Evolutionary conservation across 2,888 invertebrate genomes (phyloP).

Genomic region (Scaptomyza cyrtandrae): DNA sequence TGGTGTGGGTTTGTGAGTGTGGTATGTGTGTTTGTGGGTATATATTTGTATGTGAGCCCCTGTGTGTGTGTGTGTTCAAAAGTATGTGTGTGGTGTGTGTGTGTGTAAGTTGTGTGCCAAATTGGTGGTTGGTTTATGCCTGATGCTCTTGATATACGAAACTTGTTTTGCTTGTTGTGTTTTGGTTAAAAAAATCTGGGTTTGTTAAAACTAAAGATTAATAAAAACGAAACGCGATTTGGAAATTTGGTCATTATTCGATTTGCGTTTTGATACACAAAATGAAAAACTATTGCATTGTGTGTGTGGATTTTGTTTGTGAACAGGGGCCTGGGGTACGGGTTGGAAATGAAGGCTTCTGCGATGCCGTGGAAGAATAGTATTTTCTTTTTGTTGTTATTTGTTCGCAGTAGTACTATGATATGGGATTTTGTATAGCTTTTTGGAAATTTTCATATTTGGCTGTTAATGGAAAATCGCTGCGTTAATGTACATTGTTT

Average conservation of each 20-base stretch:
- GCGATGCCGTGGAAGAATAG: slow-evolving; percentile 82
- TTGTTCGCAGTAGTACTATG: slow-evolving; percentile 49
- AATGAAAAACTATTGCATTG: slow-evolving; percentile 82
- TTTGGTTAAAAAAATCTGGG: slow-evolving; percentile 44
- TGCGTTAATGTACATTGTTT: slow-evolving; percentile 29
- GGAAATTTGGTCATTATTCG: slow-evolving; percentile 59
- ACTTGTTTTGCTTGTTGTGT: slow-evolving; percentile 54
- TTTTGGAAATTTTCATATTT: slow-evolving; percentile 28
- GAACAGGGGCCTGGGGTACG: slow-evolving; percentile 49
- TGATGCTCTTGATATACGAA: slow-evolving; percentile 61
- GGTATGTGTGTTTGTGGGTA: slow-evolving; percentile 24
- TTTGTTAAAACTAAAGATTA: slow-evolving; percentile 60
- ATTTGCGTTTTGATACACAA: slow-evolving; percentile 74
- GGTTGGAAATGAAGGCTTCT: slow-evolving; percentile 77
- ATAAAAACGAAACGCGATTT: slow-evolving; percentile 69
- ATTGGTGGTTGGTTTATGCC: slow-evolving; percentile 72
- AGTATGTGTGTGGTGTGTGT: slow-evolving; percentile 55
- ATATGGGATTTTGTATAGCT: slow-evolving; percentile 27
- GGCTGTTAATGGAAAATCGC: slow-evolving; percentile 55
- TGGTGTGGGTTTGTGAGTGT: slow-evolving; percentile 55
- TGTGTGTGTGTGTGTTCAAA: slow-evolving; percentile 48
- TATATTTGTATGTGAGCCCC: slow-evolving; percentile 56
- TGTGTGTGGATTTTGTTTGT: slow-evolving; percentile 67
- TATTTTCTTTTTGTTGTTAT: slow-evolving; percentile 28
- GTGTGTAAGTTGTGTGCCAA: slow-evolving; percentile 57